A percentile compares a stretch with the other conserved stretches of the same genome.
phyloP scores from a whole-genome alignment of 2,113 vertebrate genomes.

The Accipiter virgatus region DNA sequence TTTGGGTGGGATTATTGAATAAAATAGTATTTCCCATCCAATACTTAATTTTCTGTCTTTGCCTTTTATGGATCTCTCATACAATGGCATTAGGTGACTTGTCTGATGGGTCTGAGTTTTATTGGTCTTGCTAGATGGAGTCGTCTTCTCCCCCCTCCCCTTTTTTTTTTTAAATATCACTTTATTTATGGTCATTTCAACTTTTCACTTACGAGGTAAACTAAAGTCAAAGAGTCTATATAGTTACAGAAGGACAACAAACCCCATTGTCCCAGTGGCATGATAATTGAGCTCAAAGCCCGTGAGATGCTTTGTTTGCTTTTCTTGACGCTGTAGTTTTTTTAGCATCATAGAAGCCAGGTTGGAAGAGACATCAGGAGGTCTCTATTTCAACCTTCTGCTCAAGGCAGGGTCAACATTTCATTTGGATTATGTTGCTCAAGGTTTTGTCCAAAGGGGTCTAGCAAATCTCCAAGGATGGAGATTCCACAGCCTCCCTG shows the following conservation, averaged over 20 bases:
- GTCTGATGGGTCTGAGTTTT: background rate
- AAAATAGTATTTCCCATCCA: background rate
- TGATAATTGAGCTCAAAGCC: background rate
- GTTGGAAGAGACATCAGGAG: background rate
- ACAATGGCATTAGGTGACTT: background rate
- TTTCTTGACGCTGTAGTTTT: background rate
- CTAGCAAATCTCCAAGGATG: background rate
- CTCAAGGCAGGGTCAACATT: background rate
- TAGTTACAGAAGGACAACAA: background rate
- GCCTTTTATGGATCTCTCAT: background rate
- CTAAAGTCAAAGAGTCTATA: background rate
- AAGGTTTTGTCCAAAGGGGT: background rate
- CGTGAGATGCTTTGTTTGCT: background rate
- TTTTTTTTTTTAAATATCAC: background rate
- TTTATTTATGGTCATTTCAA: background rate
- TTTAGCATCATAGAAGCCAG: background rate
- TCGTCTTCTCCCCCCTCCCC: fast-evolving
- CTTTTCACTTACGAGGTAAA: background rate
- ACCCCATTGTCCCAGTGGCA: background rate
- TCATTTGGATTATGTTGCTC: background rate
- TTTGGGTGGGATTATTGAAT: background rate
- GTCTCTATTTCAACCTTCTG: background rate
- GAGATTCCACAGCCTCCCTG: background rate
- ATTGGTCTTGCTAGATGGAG: background rate
- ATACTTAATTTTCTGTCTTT: background rate